phyloP scores from a whole-genome alignment of 1,140 invertebrate genomes.

The Drosophila tropicalis region DNA sequence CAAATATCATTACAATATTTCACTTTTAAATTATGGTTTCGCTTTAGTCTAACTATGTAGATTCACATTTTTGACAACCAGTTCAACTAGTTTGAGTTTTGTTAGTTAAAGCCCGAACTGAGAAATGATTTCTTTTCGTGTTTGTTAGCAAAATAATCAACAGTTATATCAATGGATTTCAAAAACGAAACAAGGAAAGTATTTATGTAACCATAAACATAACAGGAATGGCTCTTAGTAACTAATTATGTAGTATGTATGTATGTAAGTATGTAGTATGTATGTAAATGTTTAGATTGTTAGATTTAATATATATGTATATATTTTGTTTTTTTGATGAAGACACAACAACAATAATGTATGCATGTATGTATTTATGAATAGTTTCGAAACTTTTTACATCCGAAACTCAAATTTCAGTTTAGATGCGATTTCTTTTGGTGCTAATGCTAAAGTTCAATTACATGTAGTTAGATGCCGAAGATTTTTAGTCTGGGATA shows the following conservation, averaged over 20 bases:
- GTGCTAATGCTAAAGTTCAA: constrained; percentile 2
- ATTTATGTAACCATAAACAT: constrained; percentile 44
- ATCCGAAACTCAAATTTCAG: not conserved
- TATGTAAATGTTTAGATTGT: constrained; percentile 28
- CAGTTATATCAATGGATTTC: constrained; percentile 31
- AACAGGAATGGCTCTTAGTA: constrained; percentile 39
- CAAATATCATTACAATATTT: constrained; percentile 21
- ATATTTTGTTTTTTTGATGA: constrained; percentile 33
- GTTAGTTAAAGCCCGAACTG: constrained; percentile 58
- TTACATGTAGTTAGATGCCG: constrained; percentile 1
- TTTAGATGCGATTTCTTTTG: not conserved
- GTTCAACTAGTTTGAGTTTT: constrained; percentile 57
- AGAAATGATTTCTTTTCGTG: constrained; percentile 37
- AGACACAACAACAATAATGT: constrained; percentile 73
- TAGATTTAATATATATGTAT: constrained; percentile 2
- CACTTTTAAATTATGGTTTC: constrained; percentile 21
- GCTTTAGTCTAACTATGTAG: constrained; percentile 55
- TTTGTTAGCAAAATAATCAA: constrained; percentile 53
- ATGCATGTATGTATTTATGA: constrained; percentile 14
- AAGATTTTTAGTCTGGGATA: not conserved
- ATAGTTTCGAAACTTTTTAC: not conserved
- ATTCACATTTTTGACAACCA: constrained; percentile 51
- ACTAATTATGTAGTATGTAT: constrained; percentile 12
- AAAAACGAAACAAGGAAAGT: constrained; percentile 54
- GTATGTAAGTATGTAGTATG: not conserved